Percentiles rank a stretch among this genome's conserved stretches.
Evolutionary conservation across 2,113 vertebrate species (phyloP).

Genomic region (Pelmatolapia mariae): DNA sequence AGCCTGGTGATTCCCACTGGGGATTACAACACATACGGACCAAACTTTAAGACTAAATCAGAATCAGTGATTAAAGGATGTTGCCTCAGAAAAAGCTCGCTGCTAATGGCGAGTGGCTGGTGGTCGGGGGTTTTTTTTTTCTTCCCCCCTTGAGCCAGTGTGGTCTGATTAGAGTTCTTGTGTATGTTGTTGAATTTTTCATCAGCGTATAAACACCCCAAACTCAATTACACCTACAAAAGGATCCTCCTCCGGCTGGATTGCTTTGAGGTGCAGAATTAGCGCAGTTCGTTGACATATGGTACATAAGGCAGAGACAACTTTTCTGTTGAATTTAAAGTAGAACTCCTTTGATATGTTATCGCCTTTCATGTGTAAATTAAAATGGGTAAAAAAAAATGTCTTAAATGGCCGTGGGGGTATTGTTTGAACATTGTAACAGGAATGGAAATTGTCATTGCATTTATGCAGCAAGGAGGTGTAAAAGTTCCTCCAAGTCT

Average conservation of each 20-base stretch:
- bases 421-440: slow-evolving; percentile 43
- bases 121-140: background rate
- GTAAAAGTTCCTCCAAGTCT: slow-evolving; percentile 26
- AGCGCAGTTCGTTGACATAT: background rate
- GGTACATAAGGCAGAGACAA: background rate
- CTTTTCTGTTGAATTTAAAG: slow-evolving; percentile 23
- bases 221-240: slow-evolving; percentile 21
- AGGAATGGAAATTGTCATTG: slow-evolving; percentile 32
- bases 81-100: background rate
- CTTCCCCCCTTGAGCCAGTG: background rate
- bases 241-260: background rate
- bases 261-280: slow-evolving; percentile 9
- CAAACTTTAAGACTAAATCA: background rate
- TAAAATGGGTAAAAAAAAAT: slow-evolving; percentile 22
- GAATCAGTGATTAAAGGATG: background rate
- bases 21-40: background rate
- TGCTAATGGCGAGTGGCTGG: background rate
- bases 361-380: slow-evolving; percentile 58
- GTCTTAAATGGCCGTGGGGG: slow-evolving; percentile 31
- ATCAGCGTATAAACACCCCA: background rate
- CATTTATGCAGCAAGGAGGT: background rate
- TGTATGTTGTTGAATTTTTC: slow-evolving; percentile 6
- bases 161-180: background rate
- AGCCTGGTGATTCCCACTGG: background rate
- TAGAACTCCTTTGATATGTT: slow-evolving; percentile 38